These are phyloP conservation scores for Sarcophaga variegata DNA, from an alignment of 2,888 invertebrate species.

Conservation along the genomic window DNA sequence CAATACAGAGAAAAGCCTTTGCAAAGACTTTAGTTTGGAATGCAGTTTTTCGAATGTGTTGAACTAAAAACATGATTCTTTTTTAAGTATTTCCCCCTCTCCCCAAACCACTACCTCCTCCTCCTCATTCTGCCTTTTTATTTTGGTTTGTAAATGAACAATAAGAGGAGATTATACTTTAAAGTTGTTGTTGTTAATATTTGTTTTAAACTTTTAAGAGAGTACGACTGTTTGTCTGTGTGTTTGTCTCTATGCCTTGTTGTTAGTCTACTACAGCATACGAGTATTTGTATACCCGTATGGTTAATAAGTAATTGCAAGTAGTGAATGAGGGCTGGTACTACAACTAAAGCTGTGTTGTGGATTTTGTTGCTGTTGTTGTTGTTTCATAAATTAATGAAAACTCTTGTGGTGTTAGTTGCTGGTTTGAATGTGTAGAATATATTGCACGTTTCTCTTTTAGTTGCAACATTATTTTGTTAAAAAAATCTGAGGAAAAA, in stretches of 20 bases:
- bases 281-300: not conserved
- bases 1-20: not conserved
- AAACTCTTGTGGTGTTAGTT: not conserved
- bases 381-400: not conserved
- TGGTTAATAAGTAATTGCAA: not conserved
- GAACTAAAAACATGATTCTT: conserved; percentile 59
- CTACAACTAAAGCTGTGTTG: not conserved
- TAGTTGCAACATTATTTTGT: conserved; percentile 47
- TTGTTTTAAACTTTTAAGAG: not conserved
- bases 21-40: conserved; percentile 56
- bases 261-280: not conserved
- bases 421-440: not conserved
- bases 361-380: not conserved
- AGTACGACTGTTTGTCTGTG: too few species aligned
- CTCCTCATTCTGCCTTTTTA: not conserved
- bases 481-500: not conserved
- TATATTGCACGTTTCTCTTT: conserved; percentile 6
- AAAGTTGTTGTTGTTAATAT: conserved; percentile 1
- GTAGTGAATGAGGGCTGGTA: not conserved
- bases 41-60: conserved; percentile 69
- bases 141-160: conserved; percentile 23
- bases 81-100: not conserved
- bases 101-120: too few species aligned
- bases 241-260: not conserved
- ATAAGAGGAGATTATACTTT: conserved; percentile 28